Evolutionary conservation across 1,140 invertebrate genomes (phyloP), one percentile per base, ranked within the genome.

Genomic region (Lepidostoma basale): DNA sequence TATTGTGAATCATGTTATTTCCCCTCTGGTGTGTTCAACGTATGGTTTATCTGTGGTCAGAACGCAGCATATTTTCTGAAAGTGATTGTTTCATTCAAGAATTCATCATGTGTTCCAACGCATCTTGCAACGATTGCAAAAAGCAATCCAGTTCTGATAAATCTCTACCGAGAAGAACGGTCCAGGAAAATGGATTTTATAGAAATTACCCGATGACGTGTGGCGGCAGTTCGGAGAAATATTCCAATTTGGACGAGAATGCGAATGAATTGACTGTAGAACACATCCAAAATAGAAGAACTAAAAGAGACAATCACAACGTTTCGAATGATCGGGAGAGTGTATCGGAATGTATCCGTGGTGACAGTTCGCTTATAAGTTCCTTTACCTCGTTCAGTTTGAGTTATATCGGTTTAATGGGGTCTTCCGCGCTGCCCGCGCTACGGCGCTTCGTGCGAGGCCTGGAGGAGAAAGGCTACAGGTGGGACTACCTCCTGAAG

Each of bases 401-500:
- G 60, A 74, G 80, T 3, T 82, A 80, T 73, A 80, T 76, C 54
- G 71, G 76, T 52, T 80, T 81, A 71, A 76, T 83, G 30, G 79
- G 81, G n/a, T n/a, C n/a, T 74, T 79, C 80, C 18, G 54, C 28
- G 54, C 30, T 68, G 16, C 26, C 54, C 8, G 25, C 45, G 8
- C 16, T 71, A 10, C 16, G 62, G 2, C 42, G 30, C n/a, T 52
- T 64, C 44, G 3, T 40, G 10, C 39, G 44, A 2, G 8, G 58
- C 36, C 30, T 67, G 75, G 79, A 82, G n/a, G 47, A 40, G 60
- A 77, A 80, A 73, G 76, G 77, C 14, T 82, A 79, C 75, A 78
- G 77, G 72, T 83, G 81, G 82, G 78, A 81, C 69, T 79, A 82
- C 73, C 70, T 83, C 36, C 67, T 79, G 10, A 80, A 81, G 75